phyloP scores from a whole-genome alignment of 2,888 invertebrate genomes.

The Clivina fossor region DNA sequence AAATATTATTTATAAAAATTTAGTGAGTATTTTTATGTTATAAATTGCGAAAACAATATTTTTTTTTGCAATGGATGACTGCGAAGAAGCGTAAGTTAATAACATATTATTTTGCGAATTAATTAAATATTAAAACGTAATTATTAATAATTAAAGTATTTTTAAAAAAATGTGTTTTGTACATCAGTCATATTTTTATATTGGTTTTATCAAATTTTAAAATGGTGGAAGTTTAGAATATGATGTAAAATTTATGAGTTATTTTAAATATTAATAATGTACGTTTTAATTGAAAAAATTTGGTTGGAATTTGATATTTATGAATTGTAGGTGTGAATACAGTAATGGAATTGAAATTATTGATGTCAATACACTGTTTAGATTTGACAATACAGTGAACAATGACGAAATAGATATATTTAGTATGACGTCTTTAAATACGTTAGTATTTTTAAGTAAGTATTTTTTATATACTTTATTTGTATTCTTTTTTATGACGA shows the following conservation, averaged over 20 bases:
- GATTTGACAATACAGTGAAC: conserved; percentile 42
- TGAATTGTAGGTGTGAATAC: conserved; percentile 39
- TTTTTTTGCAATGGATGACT: conserved; percentile 32
- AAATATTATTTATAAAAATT: not conserved
- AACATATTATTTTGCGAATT: no score
- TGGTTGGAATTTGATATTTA: conserved; percentile 12
- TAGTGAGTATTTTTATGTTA: not conserved
- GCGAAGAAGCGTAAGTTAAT: conserved; percentile 22
- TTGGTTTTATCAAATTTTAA: no score
- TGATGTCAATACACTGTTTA: conserved; percentile 43
- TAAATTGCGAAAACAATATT: not conserved
- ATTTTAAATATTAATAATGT: no score
- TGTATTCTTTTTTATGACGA: no score
- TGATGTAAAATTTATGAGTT: no score
- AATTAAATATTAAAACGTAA: not conserved
- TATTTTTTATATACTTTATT: conserved; percentile 25
- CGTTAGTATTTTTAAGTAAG: conserved; percentile 47
- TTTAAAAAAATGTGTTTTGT: no score
- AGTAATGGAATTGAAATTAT: conserved; percentile 42
- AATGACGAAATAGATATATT: conserved; percentile 44
- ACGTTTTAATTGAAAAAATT: not conserved
- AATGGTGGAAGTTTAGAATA: no score
- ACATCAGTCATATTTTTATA: no score
- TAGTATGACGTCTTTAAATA: conserved; percentile 47
- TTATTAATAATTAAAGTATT: no score